Conservation (phyloP, 2,888 invertebrate genomes). For the Stramonita haemastoma region DNA sequence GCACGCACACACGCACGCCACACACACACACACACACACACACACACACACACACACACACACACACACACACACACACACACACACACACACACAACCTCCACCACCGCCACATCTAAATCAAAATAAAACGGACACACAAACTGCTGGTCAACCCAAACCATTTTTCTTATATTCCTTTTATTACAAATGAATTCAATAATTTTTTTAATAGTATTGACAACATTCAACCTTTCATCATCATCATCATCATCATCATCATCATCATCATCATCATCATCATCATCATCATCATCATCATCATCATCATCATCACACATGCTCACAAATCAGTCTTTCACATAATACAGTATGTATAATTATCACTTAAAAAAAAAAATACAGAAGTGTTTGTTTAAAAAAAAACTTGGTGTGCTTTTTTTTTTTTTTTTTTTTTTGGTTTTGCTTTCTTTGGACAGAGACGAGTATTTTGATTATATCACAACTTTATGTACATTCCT, state of each 20-base stretch:
- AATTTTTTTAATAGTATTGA: background rate
- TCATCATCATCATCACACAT: background rate
- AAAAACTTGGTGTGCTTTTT: background rate
- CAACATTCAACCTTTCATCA: background rate
- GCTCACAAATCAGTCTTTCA: background rate
- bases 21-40: background rate
- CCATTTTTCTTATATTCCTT: too few species aligned
- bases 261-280: background rate
- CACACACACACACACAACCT: background rate
- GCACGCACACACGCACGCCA: too few species aligned
- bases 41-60: background rate
- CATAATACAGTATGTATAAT: background rate
- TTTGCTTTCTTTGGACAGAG: background rate
- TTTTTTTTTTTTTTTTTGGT: background rate
- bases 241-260: background rate
- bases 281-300: background rate
- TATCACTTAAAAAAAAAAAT: background rate
- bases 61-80: background rate
- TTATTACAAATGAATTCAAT: background rate
- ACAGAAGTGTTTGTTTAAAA: background rate
- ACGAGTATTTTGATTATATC: background rate
- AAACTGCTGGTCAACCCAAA: background rate
- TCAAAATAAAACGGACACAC: background rate
- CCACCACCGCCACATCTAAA: background rate
- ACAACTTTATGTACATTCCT: background rate